A percentile compares a stretch with the other conserved stretches of the same genome.
Evolutionary conservation across 2,797 vertebrate genomes (phyloP).

Genomic region (Danio jaintianensis): DNA sequence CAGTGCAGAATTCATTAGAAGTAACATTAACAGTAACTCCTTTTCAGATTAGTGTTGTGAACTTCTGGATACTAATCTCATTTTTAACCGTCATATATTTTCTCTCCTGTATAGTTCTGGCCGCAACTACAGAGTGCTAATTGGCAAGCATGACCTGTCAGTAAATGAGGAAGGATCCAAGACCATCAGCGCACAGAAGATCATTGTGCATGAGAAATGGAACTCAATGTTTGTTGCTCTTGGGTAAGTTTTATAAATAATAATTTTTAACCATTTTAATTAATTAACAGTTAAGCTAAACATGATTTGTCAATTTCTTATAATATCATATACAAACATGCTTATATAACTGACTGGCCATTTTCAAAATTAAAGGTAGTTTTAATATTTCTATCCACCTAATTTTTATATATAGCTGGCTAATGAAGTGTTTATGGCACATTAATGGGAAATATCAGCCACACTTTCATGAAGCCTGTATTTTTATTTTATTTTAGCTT

Average conservation of each 20-base stretch:
- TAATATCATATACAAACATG: too few relatives aligned
- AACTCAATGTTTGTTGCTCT: slow-evolving; percentile 76
- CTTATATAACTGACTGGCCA: too few relatives aligned
- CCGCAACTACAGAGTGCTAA: slow-evolving; percentile 78
- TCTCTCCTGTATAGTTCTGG: slow-evolving; percentile 59
- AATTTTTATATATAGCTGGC: too few relatives aligned
- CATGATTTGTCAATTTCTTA: background rate
- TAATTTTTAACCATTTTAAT: background rate
- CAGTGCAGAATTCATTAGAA: background rate
- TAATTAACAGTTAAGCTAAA: background rate
- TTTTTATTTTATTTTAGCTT: too few relatives aligned
- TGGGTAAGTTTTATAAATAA: slow-evolving; percentile 70
- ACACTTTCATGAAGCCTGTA: too few relatives aligned
- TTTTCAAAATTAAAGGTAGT: too few relatives aligned
- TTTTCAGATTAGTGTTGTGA: background rate
- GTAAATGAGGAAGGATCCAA: slow-evolving; percentile 71
- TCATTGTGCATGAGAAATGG: slow-evolving; percentile 82
- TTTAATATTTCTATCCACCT: too few relatives aligned
- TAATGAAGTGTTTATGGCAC: too few relatives aligned
- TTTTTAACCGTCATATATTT: slow-evolving; percentile 2
- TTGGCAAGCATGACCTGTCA: slow-evolving; percentile 82
- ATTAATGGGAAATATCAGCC: too few relatives aligned
- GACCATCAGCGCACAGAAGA: slow-evolving; percentile 77
- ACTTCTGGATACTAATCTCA: background rate
- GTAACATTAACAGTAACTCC: background rate